A percentile compares a stretch with the other conserved stretches of the same genome.
Conservation (phyloP, 2,888 invertebrate species). For the Diabrotica balteata region DNA sequence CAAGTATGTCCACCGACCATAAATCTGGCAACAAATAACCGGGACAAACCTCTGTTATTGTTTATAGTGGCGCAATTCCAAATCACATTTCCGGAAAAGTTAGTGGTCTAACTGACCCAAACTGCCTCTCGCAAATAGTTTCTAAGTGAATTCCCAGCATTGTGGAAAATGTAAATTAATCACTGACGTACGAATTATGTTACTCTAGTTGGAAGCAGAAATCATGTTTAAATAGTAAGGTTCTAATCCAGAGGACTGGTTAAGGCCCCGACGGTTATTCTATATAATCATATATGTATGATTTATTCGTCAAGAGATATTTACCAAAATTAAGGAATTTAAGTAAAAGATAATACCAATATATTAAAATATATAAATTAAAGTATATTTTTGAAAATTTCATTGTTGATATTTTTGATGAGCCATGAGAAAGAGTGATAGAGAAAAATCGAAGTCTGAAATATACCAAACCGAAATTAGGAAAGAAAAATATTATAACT, state of each 20-base stretch:
- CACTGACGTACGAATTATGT: slow-evolving; percentile 34
- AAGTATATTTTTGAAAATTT: too few relatives aligned
- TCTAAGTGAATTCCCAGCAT: slow-evolving; percentile 35
- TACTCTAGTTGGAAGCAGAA: slow-evolving; percentile 29
- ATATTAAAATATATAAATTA: too few relatives aligned
- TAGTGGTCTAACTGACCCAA: slow-evolving; percentile 37
- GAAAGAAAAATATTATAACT: too few relatives aligned
- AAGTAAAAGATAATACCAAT: too few relatives aligned
- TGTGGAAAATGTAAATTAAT: slow-evolving; percentile 41
- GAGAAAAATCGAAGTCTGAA: too few relatives aligned
- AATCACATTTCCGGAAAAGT: slow-evolving; percentile 38
- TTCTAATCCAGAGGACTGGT: not conserved
- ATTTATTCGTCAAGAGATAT: too few relatives aligned
- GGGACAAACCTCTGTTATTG: slow-evolving; percentile 30
- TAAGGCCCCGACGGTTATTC: not conserved
- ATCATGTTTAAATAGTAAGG: slow-evolving; percentile 30
- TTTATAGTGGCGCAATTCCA: slow-evolving; percentile 31
- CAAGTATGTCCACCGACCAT: slow-evolving; percentile 14
- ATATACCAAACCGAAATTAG: too few relatives aligned
- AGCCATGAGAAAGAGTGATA: too few relatives aligned
- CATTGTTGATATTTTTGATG: too few relatives aligned
- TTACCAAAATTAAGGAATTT: too few relatives aligned
- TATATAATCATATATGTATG: too few relatives aligned
- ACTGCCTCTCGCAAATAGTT: slow-evolving; percentile 38
- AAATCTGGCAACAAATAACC: slow-evolving; percentile 28